These are phyloP conservation scores for Drosophila sucinea DNA, from an alignment of 1,140 invertebrate genomes.

Conservation along the genomic window DNA sequence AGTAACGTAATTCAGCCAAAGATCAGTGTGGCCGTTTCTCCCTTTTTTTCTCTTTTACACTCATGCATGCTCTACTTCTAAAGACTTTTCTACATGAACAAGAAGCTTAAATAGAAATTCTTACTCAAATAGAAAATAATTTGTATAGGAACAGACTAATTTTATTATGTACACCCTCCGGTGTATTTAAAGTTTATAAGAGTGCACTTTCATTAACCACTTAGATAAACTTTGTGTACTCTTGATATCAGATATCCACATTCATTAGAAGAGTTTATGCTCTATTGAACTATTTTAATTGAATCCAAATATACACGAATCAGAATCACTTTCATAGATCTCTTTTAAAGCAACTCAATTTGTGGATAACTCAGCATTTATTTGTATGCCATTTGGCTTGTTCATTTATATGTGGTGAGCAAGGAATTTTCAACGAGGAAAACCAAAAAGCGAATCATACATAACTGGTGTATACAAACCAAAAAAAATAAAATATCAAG, in stretches of 20 bases:
- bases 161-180: too few relatives aligned
- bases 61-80: too few relatives aligned
- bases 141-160: too few relatives aligned
- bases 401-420: neutral
- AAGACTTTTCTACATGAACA: too few relatives aligned
- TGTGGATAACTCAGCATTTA: constrained; percentile 6
- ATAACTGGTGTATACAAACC: constrained; percentile 1
- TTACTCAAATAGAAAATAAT: too few relatives aligned
- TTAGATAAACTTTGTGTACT: too few relatives aligned
- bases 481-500: neutral
- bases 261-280: neutral
- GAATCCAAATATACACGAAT: neutral
- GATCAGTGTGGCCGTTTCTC: too few relatives aligned
- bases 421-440: neutral
- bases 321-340: neutral
- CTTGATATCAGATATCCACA: neutral
- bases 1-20: too few relatives aligned
- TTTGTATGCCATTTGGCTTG: neutral
- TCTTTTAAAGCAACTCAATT: neutral
- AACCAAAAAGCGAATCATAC: constrained; percentile 1
- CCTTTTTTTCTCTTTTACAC: too few relatives aligned
- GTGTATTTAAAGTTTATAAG: too few relatives aligned
- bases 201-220: too few relatives aligned
- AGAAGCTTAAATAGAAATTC: too few relatives aligned
- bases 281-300: constrained; percentile 7